Base-by-base conservation (phyloP, 2,888 invertebrate species). In the Ormyrus rosae region DNA sequence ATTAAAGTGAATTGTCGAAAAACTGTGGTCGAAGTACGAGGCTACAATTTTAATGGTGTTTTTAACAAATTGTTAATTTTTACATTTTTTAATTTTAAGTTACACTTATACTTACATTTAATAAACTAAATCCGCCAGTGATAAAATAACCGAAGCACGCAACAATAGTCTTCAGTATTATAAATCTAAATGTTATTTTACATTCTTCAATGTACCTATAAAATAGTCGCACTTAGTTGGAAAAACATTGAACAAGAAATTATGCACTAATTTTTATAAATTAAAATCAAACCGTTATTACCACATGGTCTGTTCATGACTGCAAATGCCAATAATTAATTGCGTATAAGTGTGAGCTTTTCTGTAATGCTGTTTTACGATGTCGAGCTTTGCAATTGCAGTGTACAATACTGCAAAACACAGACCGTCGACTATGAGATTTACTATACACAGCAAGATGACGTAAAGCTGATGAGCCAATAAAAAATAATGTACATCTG, bases 81-180 rank as follows among this genome's bases (percentile, higher is more conserved):
- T 63, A 72, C 61, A 45, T 53, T 61, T 50, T 53, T 3, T 48
- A 72, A 11, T 6, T 3, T 51, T 11, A 72, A 61, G 4, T 34
- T 4, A 34, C 4, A 1, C 34, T 34, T 2, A 19, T 60, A 53
- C 71, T 63, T 63, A 72, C 61, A 45, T 63, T 61, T 50, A 63
- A n/a, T 48, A 72, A 11, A 7, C 4, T 51, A 51, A 72, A 61
- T 61, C 51, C 61, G 8, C 34, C 61, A 34, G 51, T 45, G 9
- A 70, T 46, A 70, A 70, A 70, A 58, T 58, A 58, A 13, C 46
- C 13, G 58, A 48, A 9, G 58, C 58, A 70, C 46, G 13, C n/a
- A 3, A 46, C 8, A 58, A 58, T 70, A 10, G 13, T 58, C n/a
- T 58, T 70, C 19, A 11, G 5, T 46, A 70, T 46, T 2, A 58